Conservation (phyloP, 2,888 invertebrate species). For the Xestia sexstrigata region DNA sequence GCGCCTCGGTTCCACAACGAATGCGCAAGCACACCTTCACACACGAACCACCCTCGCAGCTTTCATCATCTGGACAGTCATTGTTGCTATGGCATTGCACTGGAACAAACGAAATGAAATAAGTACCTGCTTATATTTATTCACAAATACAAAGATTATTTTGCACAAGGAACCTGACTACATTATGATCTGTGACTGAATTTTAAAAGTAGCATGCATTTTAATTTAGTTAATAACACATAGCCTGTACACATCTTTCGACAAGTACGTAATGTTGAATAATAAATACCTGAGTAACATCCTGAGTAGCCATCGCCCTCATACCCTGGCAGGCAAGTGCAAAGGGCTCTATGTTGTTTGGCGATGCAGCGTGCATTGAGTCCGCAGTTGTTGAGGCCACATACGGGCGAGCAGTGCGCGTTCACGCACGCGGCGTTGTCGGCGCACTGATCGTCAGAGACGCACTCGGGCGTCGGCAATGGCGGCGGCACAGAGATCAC, state of each 20-base stretch:
- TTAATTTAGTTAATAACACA: neutral
- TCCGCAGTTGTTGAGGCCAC: constrained; percentile 93
- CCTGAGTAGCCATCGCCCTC: constrained; percentile 95
- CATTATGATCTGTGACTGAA: neutral
- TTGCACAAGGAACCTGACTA: neutral
- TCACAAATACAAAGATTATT: neutral
- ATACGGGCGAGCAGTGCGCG: constrained; percentile 94
- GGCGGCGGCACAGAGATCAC: constrained; percentile 84
- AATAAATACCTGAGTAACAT: constrained; percentile 93
- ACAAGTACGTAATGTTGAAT: constrained; percentile 7
- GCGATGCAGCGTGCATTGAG: constrained; percentile 95
- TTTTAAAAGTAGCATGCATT: neutral
- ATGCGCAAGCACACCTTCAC: constrained; percentile 94
- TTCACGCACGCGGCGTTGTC: constrained; percentile 96
- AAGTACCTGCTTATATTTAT: neutral
- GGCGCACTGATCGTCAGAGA: constrained; percentile 94
- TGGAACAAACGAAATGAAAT: constrained; percentile 76
- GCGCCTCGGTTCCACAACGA: constrained; percentile 95
- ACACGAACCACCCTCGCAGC: constrained; percentile 95
- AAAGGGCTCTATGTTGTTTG: constrained; percentile 95
- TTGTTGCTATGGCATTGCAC: constrained; percentile 96
- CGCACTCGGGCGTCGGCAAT: constrained; percentile 94
- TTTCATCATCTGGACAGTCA: constrained; percentile 95
- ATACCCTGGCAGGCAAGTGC: constrained; percentile 95
- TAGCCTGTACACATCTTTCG: neutral